Percentiles rank a stretch among this genome's conserved stretches.
These are phyloP conservation scores for Porites divaricata DNA, from an alignment of 92 coral and sea anemone species.

Conservation along the genomic window DNA sequence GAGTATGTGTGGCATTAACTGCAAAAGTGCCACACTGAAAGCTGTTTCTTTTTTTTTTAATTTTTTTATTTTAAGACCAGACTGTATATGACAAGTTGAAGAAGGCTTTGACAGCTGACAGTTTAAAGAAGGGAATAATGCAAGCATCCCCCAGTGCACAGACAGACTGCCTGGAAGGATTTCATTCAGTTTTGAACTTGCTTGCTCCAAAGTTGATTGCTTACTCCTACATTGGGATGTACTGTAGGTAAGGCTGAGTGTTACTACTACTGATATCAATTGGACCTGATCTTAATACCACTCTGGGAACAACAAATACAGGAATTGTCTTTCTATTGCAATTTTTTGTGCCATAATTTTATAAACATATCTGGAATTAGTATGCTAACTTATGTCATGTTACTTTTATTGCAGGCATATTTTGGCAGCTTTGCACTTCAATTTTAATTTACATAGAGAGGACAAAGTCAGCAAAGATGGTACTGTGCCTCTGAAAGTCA, in stretches of 20 bases:
- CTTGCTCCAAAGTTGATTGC: slow-evolving; percentile 54
- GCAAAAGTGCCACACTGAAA: neutral
- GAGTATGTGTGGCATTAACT: neutral
- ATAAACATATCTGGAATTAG: too few relatives aligned
- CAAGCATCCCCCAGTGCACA: slow-evolving; percentile 52
- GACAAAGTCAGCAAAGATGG: too few relatives aligned
- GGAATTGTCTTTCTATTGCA: too few relatives aligned
- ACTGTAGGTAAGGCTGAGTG: neutral
- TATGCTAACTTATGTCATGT: too few relatives aligned
- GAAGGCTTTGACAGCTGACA: slow-evolving; percentile 30
- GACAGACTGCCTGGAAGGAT: slow-evolving; percentile 62
- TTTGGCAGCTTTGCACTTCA: too few relatives aligned
- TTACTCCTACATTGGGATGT: slow-evolving; percentile 41
- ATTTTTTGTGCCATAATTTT: too few relatives aligned
- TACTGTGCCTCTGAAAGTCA: too few relatives aligned
- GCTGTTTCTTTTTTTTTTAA: neutral
- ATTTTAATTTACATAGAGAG: too few relatives aligned
- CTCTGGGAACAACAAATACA: too few relatives aligned
- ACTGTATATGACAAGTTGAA: slow-evolving; percentile 37
- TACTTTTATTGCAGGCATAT: too few relatives aligned
- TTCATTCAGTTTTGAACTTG: slow-evolving; percentile 52
- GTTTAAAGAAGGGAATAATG: slow-evolving; percentile 46
- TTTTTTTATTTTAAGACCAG: slow-evolving; percentile 22
- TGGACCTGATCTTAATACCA: too few relatives aligned
- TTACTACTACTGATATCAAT: too few relatives aligned